These are phyloP conservation scores for Colinus virginianus DNA, from an alignment of 2,113 vertebrate species.

Conservation along the genomic window DNA sequence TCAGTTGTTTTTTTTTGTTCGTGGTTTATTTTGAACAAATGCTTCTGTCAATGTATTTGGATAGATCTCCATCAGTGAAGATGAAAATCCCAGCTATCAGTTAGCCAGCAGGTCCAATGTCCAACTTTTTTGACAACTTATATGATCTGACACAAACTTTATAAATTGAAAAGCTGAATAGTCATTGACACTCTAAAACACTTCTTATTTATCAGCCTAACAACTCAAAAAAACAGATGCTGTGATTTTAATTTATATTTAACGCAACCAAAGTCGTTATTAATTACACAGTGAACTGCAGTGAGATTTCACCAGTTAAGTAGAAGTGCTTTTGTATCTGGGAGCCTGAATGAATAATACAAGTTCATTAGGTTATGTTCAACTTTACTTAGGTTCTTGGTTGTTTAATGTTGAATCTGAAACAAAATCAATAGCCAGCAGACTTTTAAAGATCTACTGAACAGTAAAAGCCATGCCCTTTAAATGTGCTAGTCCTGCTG, in stretches of 20 bases:
- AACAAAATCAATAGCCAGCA: not conserved
- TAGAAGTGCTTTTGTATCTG: not conserved
- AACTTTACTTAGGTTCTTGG: not conserved
- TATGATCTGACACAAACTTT: not conserved
- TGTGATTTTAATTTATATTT: not conserved
- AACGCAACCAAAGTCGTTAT: not conserved
- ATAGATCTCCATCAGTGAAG: not conserved
- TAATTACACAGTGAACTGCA: not conserved
- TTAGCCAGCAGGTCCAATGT: not conserved
- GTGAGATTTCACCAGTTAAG: not conserved
- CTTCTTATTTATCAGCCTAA: not conserved
- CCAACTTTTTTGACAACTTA: not conserved
- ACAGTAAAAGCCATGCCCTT: not conserved
- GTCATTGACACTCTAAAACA: not conserved
- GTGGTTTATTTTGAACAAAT: not conserved
- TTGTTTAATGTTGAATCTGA: not conserved
- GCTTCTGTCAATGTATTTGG: not conserved
- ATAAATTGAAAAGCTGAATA: not conserved
- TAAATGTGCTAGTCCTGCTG: not conserved
- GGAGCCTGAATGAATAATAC: not conserved
- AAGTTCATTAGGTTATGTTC: not conserved
- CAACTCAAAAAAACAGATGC: not conserved
- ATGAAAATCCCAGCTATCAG: not conserved
- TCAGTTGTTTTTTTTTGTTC: not conserved
- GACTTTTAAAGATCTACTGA: not conserved